These are phyloP conservation scores for Tolmerus cingulatus DNA, from an alignment of 2,888 invertebrate species.

Conservation along the genomic window DNA sequence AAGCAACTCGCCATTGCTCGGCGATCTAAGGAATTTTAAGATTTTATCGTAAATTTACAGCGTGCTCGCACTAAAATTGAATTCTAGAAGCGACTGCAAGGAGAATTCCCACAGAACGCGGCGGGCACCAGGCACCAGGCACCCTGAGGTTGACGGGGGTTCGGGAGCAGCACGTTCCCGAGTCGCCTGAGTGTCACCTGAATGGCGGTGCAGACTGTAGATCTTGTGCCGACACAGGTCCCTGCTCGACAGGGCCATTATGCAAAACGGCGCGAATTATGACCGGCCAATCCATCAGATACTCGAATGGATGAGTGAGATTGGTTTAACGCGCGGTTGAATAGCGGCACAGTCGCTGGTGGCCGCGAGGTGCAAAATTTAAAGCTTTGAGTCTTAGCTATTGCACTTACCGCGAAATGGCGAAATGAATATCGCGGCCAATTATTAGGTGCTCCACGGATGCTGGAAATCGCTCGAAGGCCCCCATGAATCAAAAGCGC, in stretches of 20 bases:
- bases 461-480: neutral
- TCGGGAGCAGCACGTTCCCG: neutral
- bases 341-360: neutral
- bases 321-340: neutral
- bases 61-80: neutral
- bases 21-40: neutral
- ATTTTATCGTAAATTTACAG: conserved; percentile 24
- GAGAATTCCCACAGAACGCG: neutral
- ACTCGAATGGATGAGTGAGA: neutral
- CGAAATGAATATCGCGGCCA: neutral
- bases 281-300: neutral
- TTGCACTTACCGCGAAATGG: neutral
- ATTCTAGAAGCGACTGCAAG: neutral
- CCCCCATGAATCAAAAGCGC: neutral
- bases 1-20: conserved; percentile 8
- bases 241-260: neutral
- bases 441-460: neutral
- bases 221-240: neutral
- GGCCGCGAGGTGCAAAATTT: neutral
- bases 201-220: neutral
- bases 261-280: neutral
- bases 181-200: neutral
- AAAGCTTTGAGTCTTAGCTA: neutral
- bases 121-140: neutral
- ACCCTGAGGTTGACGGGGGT: neutral